A percentile compares a stretch with the other conserved stretches of the same genome.
Evolutionary conservation across 2,797 vertebrate species (phyloP).

Genomic region (Eremophila alpestris): DNA sequence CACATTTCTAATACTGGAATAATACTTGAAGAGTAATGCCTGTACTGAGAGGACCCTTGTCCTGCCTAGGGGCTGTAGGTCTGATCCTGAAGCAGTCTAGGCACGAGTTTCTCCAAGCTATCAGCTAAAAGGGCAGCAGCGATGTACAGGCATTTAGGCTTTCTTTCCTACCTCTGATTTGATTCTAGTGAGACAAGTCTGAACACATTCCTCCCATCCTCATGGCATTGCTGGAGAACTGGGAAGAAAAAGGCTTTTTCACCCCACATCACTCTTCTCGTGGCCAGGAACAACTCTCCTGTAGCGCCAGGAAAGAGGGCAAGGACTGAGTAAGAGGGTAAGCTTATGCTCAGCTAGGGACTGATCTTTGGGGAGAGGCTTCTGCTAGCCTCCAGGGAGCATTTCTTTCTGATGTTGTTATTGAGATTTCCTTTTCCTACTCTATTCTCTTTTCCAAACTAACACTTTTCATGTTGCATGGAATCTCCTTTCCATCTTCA

Average conservation of each 20-base stretch:
- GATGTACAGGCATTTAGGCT: not conserved
- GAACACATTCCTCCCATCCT: not conserved
- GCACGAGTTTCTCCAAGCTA: accelerated
- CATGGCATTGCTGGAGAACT: not conserved
- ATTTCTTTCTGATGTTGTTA: not conserved
- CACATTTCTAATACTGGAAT: not conserved
- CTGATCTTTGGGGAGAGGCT: accelerated
- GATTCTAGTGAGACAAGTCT: not conserved
- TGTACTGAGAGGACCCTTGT: not conserved
- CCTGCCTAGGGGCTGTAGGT: accelerated
- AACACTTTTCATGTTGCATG: not conserved
- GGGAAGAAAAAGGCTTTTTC: not conserved
- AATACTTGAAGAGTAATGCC: not conserved
- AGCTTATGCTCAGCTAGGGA: not conserved
- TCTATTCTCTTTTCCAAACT: not conserved
- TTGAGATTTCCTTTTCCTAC: not conserved
- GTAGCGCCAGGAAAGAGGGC: not conserved
- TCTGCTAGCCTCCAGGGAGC: not conserved
- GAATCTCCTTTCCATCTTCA: not conserved
- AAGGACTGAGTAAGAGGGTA: not conserved
- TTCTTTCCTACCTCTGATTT: not conserved
- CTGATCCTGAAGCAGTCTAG: not conserved
- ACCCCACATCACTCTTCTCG: not conserved
- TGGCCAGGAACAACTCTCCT: not conserved
- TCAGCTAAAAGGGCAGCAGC: not conserved